Base-by-base conservation (phyloP, 1,140 invertebrate species). In the Linepithema humile region DNA sequence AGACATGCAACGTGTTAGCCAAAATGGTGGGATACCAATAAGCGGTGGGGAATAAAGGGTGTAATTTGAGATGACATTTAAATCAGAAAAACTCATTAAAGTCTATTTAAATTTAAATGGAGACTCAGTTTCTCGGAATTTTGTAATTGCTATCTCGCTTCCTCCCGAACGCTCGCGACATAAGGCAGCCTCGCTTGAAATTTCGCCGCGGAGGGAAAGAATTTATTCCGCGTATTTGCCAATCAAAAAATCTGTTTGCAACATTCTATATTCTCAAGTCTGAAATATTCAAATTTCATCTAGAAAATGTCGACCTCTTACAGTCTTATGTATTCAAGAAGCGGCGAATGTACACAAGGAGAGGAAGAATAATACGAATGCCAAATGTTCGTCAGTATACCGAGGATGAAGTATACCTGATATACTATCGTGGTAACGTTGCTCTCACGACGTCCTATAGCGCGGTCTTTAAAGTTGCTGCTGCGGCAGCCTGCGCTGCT, bases 401-500 rank as follows among this genome's bases (percentile, higher is more conserved):
- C 48, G 26, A 45, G 67, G 75, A 85, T 73, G 75, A 82, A 85
- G 57, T 83, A 87, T 75, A 86, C 38, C 70, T 75, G 69, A 83
- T 86, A 78, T 67, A 82, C 84, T 67, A 57, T 80, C 40, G 23
- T 32, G 53, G 77, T 69, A 87, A 86, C 69, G 60, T 83, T 74
- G 84, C 85, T 87, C 82, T 74, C 82, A 80, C 82, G 45, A 74
- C 60, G 48, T 40, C 26, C 55, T 50, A 40, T 83, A 86, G 82
- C 55, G 55, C 38, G 73, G 60, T 87, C 80, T 87, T 87, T 86
- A 78, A 78, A 78, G 62, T 67, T 69, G 10, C 38, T 35, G 84
- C 53, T 32, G 70, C 70, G 35, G 23, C 84, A 78, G 80, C 82
- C n/a, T n/a, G n/a, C 70, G 70, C 23, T 82, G 64, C 77, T 23